These are phyloP conservation scores for Geotrupes spiniger DNA, from an alignment of 2,888 invertebrate genomes.

Conservation along the genomic window DNA sequence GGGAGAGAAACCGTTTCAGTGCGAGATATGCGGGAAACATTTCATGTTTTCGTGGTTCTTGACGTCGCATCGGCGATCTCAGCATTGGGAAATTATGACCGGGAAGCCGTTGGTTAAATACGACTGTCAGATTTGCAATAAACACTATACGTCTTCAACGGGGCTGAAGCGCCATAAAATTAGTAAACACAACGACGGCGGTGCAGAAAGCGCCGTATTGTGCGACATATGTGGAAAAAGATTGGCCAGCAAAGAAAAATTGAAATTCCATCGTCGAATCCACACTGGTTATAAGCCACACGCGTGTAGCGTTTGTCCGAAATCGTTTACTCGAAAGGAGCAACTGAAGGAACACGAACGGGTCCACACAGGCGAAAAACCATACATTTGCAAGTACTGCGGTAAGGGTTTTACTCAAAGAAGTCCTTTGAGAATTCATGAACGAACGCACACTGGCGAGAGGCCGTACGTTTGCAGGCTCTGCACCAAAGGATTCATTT, in stretches of 20 bases:
- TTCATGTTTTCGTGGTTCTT: conserved; percentile 56
- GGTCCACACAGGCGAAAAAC: conserved; percentile 31
- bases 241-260: conserved; percentile 43
- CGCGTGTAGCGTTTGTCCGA: conserved; percentile 46
- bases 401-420: conserved; percentile 50
- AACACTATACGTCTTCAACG: conserved; percentile 43
- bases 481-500: conserved; percentile 43
- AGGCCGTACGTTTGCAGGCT: conserved; percentile 55
- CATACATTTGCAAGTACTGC: conserved; percentile 28
- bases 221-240: conserved; percentile 47
- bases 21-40: conserved; percentile 56
- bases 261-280: conserved; percentile 44
- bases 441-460: conserved; percentile 61
- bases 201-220: conserved; percentile 52
- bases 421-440: conserved; percentile 59
- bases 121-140: conserved; percentile 46
- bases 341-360: conserved; percentile 30
- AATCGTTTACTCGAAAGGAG: conserved; percentile 50
- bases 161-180: conserved; percentile 41
- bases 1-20: conserved; percentile 53
- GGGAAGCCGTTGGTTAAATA: conserved; percentile 48
- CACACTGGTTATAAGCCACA: conserved; percentile 52
- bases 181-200: conserved; percentile 51
- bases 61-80: conserved; percentile 52
- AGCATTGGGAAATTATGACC: conserved; percentile 52